Evolutionary conservation across 2,113 vertebrate genomes (phyloP).

Genomic region (Haemorhous mexicanus): DNA sequence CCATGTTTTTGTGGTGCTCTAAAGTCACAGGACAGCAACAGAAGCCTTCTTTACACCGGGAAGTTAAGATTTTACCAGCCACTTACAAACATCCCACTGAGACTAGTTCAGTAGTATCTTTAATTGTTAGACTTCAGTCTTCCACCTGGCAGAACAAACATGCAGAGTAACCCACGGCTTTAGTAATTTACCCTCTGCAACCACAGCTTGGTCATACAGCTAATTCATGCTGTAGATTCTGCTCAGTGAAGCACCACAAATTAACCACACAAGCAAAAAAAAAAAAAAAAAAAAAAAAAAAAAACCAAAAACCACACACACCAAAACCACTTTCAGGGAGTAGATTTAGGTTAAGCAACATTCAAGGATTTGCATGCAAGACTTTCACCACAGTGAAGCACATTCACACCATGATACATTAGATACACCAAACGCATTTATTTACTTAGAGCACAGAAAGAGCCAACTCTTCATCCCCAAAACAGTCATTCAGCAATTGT

Average conservation of each 20-base stretch:
- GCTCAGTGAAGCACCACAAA: not conserved
- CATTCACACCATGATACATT: not conserved
- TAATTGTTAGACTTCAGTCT: not conserved
- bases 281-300: not conserved
- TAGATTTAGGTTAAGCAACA: not conserved
- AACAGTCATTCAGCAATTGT: not conserved
- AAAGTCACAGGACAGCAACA: not conserved
- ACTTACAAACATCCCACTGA: not conserved
- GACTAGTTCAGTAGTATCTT: not conserved
- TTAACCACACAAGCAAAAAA: not conserved
- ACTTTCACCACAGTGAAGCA: not conserved
- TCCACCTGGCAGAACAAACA: not conserved
- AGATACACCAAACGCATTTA: not conserved
- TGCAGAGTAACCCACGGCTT: not conserved
- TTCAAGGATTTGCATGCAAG: not conserved
- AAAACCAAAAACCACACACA: no score
- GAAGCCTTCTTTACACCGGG: not conserved
- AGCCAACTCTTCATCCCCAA: not conserved
- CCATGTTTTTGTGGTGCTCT: not conserved
- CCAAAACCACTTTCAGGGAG: not conserved
- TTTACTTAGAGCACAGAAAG: not conserved
- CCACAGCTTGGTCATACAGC: not conserved
- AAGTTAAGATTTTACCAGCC: not conserved
- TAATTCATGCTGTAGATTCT: not conserved
- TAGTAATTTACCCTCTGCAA: not conserved